Evolutionary conservation across 2,888 invertebrate genomes (phyloP).

Genomic region (Microchrysa polita): DNA sequence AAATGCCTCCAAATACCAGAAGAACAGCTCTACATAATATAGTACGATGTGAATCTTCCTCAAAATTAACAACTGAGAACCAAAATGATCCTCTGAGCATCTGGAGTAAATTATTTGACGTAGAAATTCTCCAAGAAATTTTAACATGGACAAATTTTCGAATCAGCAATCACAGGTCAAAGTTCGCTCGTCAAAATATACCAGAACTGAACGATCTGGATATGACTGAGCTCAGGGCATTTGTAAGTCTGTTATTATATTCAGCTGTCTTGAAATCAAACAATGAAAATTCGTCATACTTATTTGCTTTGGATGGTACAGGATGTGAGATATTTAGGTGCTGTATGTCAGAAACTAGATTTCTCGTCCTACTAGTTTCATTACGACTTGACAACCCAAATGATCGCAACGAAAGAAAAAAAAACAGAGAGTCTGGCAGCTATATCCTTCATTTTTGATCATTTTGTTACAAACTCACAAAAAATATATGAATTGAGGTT

Average conservation of each 20-base stretch:
- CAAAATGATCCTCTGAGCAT: too few relatives aligned
- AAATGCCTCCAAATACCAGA: too few relatives aligned
- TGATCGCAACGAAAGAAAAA: not conserved
- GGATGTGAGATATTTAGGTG: conserved; percentile 33
- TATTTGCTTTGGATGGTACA: conserved; percentile 23
- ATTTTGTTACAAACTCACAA: not conserved
- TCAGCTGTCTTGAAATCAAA: conserved; percentile 22
- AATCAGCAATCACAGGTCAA: too few relatives aligned
- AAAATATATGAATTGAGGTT: conserved; percentile 14
- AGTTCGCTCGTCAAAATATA: too few relatives aligned
- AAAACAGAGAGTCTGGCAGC: not conserved
- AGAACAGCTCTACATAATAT: too few relatives aligned
- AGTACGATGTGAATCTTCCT: too few relatives aligned
- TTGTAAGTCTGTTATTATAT: conserved; percentile 11
- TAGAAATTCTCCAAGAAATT: too few relatives aligned
- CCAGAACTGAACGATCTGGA: too few relatives aligned
- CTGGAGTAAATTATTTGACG: too few relatives aligned
- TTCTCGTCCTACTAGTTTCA: not conserved
- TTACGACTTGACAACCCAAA: not conserved
- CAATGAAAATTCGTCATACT: not conserved
- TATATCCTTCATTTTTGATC: not conserved
- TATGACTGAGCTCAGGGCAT: too few relatives aligned
- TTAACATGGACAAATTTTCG: too few relatives aligned
- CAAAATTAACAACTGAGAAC: too few relatives aligned
- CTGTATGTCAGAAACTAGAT: conserved; percentile 28